Evolutionary conservation across 2,113 vertebrate species (phyloP), one percentile per base, ranked within the genome.

Genomic region (Pycnonotus jocosus): DNA sequence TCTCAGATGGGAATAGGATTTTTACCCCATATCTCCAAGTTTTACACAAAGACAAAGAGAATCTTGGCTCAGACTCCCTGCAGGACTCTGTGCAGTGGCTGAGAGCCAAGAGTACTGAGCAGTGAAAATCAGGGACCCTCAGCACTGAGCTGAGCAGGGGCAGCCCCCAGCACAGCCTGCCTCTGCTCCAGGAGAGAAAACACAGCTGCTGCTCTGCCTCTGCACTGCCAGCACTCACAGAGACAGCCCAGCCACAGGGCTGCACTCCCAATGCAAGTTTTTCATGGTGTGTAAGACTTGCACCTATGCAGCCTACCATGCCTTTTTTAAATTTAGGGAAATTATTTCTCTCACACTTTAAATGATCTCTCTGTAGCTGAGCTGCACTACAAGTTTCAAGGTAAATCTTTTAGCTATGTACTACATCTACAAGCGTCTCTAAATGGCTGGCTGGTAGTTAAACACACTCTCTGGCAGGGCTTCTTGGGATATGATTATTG

Each of bases 181-280:
- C 33, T 25, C 10, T 69, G 38, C 54, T 51, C 27, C 47, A 37
- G 54, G 25, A 13, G 8, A 14, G 56, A 27, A 28, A 18, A 69
- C 38, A 2, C 3, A 22, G 35, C 7, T 69, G 38, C 69, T 65
- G n/a, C 48, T 73, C 65, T 84, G 53, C 53, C 69, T 61, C 11
- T 27, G 6, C 22, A 6, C 71, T 76, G 23, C 60, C 53, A 47
- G 72, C 40, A 62, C 25, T 2, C 10, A 17, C 35, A 61, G 38
- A 81, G 1, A 51, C 37, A 48, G 15, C 21, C 20, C 30, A 12
- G 13, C 0, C 3, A 1, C 12, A 19, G 35, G 27, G 40, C 18
- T 44, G 3, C n/a, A 4, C 40, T 35, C n/a, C 4, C 62, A 22
- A 10, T 6, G 12, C 1, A 3, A 1, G 1, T 22, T 17, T 70